These are phyloP conservation scores for Scaptomyza tumidula DNA, from an alignment of 2,888 invertebrate species.

Conservation along the genomic window DNA sequence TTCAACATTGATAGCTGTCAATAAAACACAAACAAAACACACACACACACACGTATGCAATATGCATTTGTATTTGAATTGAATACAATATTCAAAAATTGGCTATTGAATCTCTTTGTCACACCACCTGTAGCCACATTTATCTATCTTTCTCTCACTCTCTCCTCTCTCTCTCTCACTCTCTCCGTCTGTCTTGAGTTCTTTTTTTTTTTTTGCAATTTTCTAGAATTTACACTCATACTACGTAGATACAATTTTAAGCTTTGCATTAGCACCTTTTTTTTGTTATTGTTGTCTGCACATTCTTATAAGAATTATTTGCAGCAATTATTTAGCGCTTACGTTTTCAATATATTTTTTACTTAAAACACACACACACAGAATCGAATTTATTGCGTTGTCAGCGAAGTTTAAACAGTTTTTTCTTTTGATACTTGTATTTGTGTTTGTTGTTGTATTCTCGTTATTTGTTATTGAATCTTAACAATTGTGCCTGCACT, in stretches of 20 bases:
- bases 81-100: slow-evolving; percentile 28
- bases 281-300: slow-evolving; percentile 4
- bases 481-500: slow-evolving; percentile 21
- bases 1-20: slow-evolving; percentile 44
- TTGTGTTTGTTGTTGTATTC: slow-evolving; percentile 11
- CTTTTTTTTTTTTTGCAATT: slow-evolving; percentile 25
- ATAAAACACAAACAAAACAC: slow-evolving; percentile 19
- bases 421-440: slow-evolving; percentile 12
- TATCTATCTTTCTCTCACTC: background rate
- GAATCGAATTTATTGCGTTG: slow-evolving; percentile 42
- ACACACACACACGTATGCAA: slow-evolving; percentile 8
- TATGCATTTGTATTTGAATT: slow-evolving; percentile 38
- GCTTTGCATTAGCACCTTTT: slow-evolving; percentile 40
- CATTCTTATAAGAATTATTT: slow-evolving; percentile 18
- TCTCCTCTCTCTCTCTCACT: background rate
- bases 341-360: slow-evolving; percentile 44
- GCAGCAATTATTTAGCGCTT: slow-evolving; percentile 42
- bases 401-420: slow-evolving; percentile 52
- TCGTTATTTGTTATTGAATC: slow-evolving; percentile 34
- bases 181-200: slow-evolving; percentile 3
- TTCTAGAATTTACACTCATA: slow-evolving; percentile 5
- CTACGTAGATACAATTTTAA: slow-evolving; percentile 11
- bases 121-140: slow-evolving; percentile 59
- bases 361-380: slow-evolving; percentile 9
- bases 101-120: slow-evolving; percentile 43